Percentiles rank a stretch among this genome's conserved stretches.
phyloP scores from a whole-genome alignment of 2,113 vertebrate species.

The Eolophus roseicapilla region DNA sequence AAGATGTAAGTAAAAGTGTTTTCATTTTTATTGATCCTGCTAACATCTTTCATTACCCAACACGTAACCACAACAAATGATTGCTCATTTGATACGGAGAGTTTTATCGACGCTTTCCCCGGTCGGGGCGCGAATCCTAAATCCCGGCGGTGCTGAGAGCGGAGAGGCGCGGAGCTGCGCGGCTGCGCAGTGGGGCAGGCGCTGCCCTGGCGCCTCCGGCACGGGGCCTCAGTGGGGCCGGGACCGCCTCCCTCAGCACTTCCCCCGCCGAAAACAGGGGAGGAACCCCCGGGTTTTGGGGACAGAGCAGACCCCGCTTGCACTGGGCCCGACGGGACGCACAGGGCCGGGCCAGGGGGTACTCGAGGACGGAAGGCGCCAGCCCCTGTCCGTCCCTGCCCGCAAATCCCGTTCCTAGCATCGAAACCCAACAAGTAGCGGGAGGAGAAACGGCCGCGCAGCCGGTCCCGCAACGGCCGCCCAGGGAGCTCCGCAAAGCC shows the following conservation, averaged over 20 bases:
- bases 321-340: neutral
- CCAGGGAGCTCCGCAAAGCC: neutral
- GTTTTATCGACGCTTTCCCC: conserved; percentile 71
- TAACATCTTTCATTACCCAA: conserved; percentile 82
- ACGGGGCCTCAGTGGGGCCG: neutral
- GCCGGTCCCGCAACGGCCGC: neutral
- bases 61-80: conserved; percentile 79
- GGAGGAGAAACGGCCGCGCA: neutral
- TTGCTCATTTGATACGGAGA: conserved; percentile 79
- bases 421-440: neutral
- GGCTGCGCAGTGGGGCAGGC: neutral
- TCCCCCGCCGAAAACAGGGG: neutral
- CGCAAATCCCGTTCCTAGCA: neutral
- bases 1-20: conserved; percentile 83
- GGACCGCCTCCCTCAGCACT: neutral
- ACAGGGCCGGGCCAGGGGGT: neutral
- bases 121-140: neutral
- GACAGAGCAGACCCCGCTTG: neutral
- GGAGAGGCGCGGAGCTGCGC: neutral
- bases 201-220: neutral
- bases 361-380: neutral
- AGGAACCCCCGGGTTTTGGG: fast-evolving
- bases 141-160: neutral
- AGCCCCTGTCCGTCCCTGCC: neutral
- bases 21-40: conserved; percentile 82